A percentile compares a stretch with the other conserved stretches of the same genome.
These are phyloP conservation scores for Marronus borbonicus DNA, from an alignment of 2,888 invertebrate genomes.

Conservation along the genomic window DNA sequence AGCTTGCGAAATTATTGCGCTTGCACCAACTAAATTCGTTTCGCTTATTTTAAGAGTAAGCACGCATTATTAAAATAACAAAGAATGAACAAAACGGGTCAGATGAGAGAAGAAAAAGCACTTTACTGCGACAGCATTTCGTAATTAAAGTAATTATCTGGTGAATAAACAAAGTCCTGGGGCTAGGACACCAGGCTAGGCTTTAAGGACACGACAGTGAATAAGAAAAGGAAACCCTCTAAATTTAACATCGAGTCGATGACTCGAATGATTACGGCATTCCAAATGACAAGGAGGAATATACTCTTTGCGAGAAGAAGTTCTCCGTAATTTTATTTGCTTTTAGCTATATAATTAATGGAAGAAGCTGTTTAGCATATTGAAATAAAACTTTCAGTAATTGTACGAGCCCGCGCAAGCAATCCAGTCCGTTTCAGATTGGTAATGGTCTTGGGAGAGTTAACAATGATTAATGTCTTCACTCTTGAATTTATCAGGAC, in stretches of 20 bases:
- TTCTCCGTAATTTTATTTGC: slow-evolving; percentile 33
- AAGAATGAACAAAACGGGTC: slow-evolving; percentile 15
- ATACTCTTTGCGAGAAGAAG: neutral
- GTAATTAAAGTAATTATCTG: slow-evolving; percentile 49
- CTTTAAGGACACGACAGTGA: slow-evolving; percentile 30
- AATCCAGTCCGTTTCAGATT: slow-evolving; percentile 2
- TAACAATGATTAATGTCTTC: slow-evolving; percentile 43
- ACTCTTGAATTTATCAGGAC: slow-evolving; percentile 10
- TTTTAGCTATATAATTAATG: slow-evolving; percentile 39
- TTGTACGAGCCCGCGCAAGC: slow-evolving; percentile 14
- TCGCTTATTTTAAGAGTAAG: neutral
- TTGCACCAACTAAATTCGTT: neutral
- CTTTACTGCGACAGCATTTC: slow-evolving; percentile 46
- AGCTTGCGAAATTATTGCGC: neutral
- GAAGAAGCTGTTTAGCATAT: slow-evolving; percentile 39
- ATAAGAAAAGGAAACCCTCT: slow-evolving; percentile 27
- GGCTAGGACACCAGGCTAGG: slow-evolving; percentile 37
- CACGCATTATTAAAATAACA: slow-evolving; percentile 4
- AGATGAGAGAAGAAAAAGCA: slow-evolving; percentile 35
- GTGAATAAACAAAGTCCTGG: slow-evolving; percentile 48
- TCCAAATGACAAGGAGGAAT: slow-evolving; percentile 27
- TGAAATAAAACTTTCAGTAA: slow-evolving; percentile 39
- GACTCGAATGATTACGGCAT: slow-evolving; percentile 38
- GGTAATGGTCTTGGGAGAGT: neutral
- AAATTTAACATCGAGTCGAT: slow-evolving; percentile 39